Percentiles rank a stretch among this genome's conserved stretches.
These are phyloP conservation scores for Leptopilina syphax DNA, from an alignment of 2,888 invertebrate genomes.

Conservation along the genomic window DNA sequence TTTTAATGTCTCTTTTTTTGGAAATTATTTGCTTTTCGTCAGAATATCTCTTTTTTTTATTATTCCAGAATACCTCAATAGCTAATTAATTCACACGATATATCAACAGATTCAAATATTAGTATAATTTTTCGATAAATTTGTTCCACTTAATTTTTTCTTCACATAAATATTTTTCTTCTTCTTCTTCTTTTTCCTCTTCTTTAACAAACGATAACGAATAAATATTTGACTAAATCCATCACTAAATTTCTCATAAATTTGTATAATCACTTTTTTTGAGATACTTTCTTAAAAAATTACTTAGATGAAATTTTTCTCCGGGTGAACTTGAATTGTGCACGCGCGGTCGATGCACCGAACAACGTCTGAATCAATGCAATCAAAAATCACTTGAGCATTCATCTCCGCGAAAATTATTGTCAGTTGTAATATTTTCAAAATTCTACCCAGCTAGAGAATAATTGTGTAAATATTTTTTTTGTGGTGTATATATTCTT, in stretches of 20 bases:
- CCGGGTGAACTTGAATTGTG: slow-evolving; percentile 21
- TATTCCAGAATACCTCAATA: background rate
- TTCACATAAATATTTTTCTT: slow-evolving; percentile 6
- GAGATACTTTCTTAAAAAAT: slow-evolving; percentile 5
- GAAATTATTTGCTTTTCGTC: too few relatives aligned
- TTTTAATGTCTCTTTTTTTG: too few relatives aligned
- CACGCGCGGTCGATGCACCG: slow-evolving; percentile 26
- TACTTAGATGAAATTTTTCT: slow-evolving; percentile 15
- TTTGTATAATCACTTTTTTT: slow-evolving; percentile 11
- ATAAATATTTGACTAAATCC: slow-evolving; percentile 29
- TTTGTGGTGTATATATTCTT: background rate
- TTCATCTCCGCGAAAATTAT: slow-evolving; percentile 27
- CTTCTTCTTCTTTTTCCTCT: background rate
- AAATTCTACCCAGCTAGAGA: background rate
- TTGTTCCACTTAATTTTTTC: slow-evolving; percentile 12
- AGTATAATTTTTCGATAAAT: slow-evolving; percentile 15
- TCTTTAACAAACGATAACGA: slow-evolving; percentile 35
- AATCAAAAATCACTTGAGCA: slow-evolving; percentile 23
- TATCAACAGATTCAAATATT: background rate
- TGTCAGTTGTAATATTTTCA: background rate
- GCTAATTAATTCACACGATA: background rate
- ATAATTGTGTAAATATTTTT: background rate
- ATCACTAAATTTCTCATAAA: slow-evolving; percentile 18
- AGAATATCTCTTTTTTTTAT: background rate
- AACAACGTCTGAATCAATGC: slow-evolving; percentile 27